These are phyloP conservation scores for Cherax destructor DNA, from an alignment of 1,140 invertebrate species.

Conservation along the genomic window DNA sequence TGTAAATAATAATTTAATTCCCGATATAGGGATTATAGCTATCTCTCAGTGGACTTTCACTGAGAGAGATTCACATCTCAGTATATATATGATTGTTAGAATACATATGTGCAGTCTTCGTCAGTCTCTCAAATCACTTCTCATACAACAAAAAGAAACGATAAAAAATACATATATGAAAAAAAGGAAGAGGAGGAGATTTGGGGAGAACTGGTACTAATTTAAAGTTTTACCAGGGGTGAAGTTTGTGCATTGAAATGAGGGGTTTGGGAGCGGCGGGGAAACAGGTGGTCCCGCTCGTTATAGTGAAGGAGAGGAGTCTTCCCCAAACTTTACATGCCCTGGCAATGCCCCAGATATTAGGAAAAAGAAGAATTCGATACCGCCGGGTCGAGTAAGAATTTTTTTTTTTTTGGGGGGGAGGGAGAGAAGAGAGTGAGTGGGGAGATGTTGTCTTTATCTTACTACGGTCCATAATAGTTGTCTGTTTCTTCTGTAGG, in stretches of 20 bases:
- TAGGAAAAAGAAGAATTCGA: conserved; percentile 55
- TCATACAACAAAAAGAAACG: not conserved
- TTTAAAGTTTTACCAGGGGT: conserved; percentile 60
- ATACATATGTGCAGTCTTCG: no score
- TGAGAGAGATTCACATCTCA: no score
- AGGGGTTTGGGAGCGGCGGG: conserved; percentile 26
- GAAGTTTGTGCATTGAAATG: conserved; percentile 69
- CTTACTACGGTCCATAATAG: no score
- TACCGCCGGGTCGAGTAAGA: conserved; percentile 4
- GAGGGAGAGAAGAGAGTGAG: not conserved
- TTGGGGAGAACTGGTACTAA: conserved; percentile 53
- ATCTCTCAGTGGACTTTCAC: no score
- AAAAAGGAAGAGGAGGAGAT: not conserved
- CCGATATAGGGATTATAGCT: no score
- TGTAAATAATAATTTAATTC: no score
- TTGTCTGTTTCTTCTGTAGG: no score
- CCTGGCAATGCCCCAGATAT: conserved; percentile 58
- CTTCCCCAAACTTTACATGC: conserved; percentile 62
- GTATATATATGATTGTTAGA: no score
- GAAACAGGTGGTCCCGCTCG: conserved; percentile 58
- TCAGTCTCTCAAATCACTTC: no score
- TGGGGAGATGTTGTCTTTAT: not conserved
- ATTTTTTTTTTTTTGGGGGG: not conserved
- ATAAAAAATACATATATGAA: not conserved
- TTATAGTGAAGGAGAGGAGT: conserved; percentile 61